Conservation (phyloP, 2,797 vertebrate species). For the Saxicola maurus region DNA sequence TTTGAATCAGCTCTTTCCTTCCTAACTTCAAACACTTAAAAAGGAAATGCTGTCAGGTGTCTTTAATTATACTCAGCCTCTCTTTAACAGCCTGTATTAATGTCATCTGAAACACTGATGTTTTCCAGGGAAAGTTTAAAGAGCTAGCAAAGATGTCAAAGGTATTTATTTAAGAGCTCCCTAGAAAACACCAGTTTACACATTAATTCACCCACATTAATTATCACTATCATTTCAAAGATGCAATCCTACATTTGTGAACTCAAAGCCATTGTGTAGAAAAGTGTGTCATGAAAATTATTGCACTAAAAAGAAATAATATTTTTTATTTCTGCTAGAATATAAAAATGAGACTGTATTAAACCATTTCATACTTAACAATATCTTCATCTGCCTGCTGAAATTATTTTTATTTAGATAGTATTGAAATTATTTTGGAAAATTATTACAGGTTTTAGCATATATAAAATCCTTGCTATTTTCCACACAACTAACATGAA, state of each 20-base stretch:
- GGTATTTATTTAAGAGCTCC: background rate
- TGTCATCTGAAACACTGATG: background rate
- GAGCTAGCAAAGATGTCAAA: constrained; percentile 2
- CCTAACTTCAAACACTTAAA: background rate
- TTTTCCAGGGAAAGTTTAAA: constrained; percentile 12
- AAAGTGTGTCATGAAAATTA: background rate
- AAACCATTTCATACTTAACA: background rate
- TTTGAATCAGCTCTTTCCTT: background rate
- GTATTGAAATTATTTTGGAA: background rate
- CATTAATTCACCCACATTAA: background rate
- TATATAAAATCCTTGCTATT: background rate
- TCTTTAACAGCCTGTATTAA: background rate
- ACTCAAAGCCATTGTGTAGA: background rate
- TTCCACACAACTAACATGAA: background rate
- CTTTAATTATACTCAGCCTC: background rate
- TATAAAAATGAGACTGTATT: background rate
- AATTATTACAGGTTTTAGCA: background rate
- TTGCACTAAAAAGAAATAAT: background rate
- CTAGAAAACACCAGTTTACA: background rate
- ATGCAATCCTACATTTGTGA: background rate
- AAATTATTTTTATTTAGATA: background rate
- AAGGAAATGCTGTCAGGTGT: background rate
- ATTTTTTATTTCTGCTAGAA: background rate
- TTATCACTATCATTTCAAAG: background rate
- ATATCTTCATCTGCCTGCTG: background rate